phyloP scores from a whole-genome alignment of 2,113 vertebrate genomes.

The Seriola rivoliana region DNA sequence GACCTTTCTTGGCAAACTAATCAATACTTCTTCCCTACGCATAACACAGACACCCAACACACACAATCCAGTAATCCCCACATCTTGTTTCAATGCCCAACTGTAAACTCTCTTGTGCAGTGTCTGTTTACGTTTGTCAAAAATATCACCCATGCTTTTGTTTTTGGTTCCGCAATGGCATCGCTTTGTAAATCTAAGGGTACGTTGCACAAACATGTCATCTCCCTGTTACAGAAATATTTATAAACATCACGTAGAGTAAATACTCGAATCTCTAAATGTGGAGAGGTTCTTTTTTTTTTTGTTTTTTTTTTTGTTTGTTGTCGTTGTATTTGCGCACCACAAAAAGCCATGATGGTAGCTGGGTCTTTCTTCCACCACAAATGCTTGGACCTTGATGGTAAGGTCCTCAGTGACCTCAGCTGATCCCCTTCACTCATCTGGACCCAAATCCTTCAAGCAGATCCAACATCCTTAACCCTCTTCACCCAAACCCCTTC shows the following conservation, averaged over 20 bases:
- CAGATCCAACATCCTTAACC: slow-evolving; percentile 30
- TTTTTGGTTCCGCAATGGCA: slow-evolving; percentile 74
- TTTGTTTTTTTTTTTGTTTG: slow-evolving; percentile 2
- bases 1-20: slow-evolving; percentile 66
- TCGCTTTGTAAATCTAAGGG: slow-evolving; percentile 75
- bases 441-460: slow-evolving; percentile 48
- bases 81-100: slow-evolving; percentile 82
- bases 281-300: slow-evolving; percentile 19
- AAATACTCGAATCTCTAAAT: slow-evolving; percentile 74
- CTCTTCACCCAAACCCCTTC: slow-evolving; percentile 27
- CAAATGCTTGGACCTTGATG: slow-evolving; percentile 62
- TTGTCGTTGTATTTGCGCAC: slow-evolving; percentile 31
- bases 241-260: slow-evolving; percentile 80
- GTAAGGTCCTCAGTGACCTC: slow-evolving; percentile 52
- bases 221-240: slow-evolving; percentile 74
- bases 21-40: slow-evolving; percentile 57
- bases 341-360: slow-evolving; percentile 63
- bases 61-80: slow-evolving; percentile 62
- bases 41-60: slow-evolving; percentile 64
- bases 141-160: slow-evolving; percentile 78
- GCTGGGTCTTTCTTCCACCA: slow-evolving; percentile 59
- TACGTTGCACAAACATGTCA: slow-evolving; percentile 83
- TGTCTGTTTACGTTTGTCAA: slow-evolving; percentile 81
- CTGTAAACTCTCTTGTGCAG: slow-evolving; percentile 76
- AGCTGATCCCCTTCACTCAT: slow-evolving; percentile 46